These are phyloP conservation scores for Cyphomyrmex costatus DNA, from an alignment of 1,140 invertebrate species.

Conservation along the genomic window DNA sequence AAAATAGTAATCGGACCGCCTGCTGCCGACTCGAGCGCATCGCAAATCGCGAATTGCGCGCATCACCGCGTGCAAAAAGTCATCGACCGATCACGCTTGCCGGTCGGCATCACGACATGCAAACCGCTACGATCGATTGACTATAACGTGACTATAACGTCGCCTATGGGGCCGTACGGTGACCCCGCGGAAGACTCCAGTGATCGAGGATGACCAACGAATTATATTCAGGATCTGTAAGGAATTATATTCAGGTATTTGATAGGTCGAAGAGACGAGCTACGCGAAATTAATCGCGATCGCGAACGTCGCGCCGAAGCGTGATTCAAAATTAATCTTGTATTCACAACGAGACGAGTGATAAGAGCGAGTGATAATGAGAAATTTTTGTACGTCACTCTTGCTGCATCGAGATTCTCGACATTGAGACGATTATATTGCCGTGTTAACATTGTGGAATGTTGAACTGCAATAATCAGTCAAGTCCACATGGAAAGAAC, in stretches of 20 bases:
- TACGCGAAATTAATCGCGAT: not conserved
- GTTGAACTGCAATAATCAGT: not conserved
- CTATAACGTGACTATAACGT: slow-evolving; percentile 54
- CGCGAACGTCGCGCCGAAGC: not conserved
- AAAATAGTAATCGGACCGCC: slow-evolving; percentile 27
- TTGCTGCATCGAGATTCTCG: not conserved
- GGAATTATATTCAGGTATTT: not conserved
- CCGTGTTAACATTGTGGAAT: not conserved
- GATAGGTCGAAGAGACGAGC: too few relatives aligned
- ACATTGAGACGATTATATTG: not conserved
- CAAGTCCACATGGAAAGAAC: not conserved
- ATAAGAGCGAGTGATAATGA: slow-evolving; percentile 11
- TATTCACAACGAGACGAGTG: not conserved
- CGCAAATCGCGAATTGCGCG: slow-evolving; percentile 15
- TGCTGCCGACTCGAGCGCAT: slow-evolving; percentile 22
- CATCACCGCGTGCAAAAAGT: slow-evolving; percentile 22
- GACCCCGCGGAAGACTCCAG: slow-evolving; percentile 18
- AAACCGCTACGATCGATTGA: slow-evolving; percentile 55
- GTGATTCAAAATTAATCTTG: slow-evolving; percentile 8
- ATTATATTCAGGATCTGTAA: not conserved
- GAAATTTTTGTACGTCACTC: not conserved
- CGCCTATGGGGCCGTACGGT: slow-evolving; percentile 10
- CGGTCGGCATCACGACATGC: slow-evolving; percentile 48
- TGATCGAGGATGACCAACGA: not conserved
- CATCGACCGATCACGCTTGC: slow-evolving; percentile 48